These are phyloP conservation scores for Ptychodera flava DNA, from an alignment of 35 echinoderm and acorn worm species.

Conservation along the genomic window DNA sequence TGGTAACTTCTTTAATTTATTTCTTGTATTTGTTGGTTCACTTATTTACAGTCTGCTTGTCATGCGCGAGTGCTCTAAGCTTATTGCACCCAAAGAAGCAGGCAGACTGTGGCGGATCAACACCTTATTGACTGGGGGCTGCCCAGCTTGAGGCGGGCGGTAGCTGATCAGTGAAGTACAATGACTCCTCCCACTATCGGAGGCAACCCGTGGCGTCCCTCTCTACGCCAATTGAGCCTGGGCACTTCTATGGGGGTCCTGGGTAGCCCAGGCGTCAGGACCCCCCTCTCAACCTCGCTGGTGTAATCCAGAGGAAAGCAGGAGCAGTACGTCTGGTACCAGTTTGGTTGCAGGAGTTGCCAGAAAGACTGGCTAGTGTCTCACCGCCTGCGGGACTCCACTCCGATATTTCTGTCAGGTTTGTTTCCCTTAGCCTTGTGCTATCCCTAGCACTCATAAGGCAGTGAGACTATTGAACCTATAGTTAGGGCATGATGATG, in stretches of 20 bases:
- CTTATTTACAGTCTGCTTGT: slow-evolving; percentile 8
- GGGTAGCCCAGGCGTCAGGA: slow-evolving; percentile 3
- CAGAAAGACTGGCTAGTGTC: not conserved
- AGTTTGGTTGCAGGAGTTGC: slow-evolving; percentile 13
- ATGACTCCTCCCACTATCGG: slow-evolving; percentile 7
- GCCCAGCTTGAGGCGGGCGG: slow-evolving; percentile 34
- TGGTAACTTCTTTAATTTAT: no score
- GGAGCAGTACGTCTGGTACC: not conserved
- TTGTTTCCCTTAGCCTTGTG: no score
- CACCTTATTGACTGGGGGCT: slow-evolving; percentile 38
- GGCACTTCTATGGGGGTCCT: not conserved
- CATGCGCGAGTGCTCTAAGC: not conserved
- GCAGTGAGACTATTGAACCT: no score
- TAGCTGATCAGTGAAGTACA: slow-evolving; percentile 11
- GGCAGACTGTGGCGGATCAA: slow-evolving; percentile 11
- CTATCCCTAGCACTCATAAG: no score
- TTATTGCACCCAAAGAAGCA: not conserved
- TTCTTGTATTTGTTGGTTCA: not conserved
- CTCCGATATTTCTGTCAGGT: no score
- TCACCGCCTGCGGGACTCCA: slow-evolving; percentile 13
- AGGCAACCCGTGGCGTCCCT: not conserved
- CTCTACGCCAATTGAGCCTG: not conserved
- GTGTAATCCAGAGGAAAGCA: slow-evolving; percentile 5
- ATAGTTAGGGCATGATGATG: no score
- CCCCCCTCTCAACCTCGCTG: slow-evolving; percentile 2